Evolutionary conservation across 2,113 vertebrate genomes (phyloP), one percentile per base, ranked within the genome.

Genomic region (Rhegmatorhina hoffmannsi): DNA sequence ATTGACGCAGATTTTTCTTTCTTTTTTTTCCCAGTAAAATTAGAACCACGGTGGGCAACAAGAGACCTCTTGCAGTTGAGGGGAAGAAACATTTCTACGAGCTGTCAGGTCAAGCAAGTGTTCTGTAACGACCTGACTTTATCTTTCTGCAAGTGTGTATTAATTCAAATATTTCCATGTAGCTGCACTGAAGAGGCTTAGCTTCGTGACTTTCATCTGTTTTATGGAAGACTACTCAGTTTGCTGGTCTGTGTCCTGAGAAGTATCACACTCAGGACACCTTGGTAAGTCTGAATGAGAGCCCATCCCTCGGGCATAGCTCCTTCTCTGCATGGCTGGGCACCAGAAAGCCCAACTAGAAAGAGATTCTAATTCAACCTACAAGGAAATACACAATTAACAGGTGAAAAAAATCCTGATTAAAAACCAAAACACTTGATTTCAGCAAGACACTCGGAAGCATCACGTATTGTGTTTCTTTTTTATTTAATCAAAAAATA

Each of bases 21-120:
- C 6, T 60, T 36, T 36, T 7, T 59, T 73, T 72, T 84, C 33
- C 47, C 33, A 84, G 43, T n/a, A 93, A 93, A 95, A 90, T 91
- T 81, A 90, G 78, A 91, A 78, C 26, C 33, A n/a, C 16, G 78
- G 70, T 25, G 62, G 60, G 82, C 90, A 94, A 81, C 60, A 43
- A 60, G 82, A 93, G 74, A 89, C 74, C 94, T 81, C 77, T 77
- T 62, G 74, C 64, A 40, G 52, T 76, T 74, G 44, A 23, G 77
- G 50, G 38, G 60, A 13, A 68, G 46, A 66, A 88, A 53, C 38
- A 34, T 34, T 33, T 38, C 78, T 25, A 82, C 83, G 74, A 92
- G 78, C 70, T 96, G 82, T 58, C 75, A 88, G 79, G 91, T 90
- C 82, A 62, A 55, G 43, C 25, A 63, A 87, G 64, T 11, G 28